Evolutionary conservation across 2,888 invertebrate species (phyloP), one percentile per base, ranked within the genome.

Genomic region (Cerastis rubricosa): DNA sequence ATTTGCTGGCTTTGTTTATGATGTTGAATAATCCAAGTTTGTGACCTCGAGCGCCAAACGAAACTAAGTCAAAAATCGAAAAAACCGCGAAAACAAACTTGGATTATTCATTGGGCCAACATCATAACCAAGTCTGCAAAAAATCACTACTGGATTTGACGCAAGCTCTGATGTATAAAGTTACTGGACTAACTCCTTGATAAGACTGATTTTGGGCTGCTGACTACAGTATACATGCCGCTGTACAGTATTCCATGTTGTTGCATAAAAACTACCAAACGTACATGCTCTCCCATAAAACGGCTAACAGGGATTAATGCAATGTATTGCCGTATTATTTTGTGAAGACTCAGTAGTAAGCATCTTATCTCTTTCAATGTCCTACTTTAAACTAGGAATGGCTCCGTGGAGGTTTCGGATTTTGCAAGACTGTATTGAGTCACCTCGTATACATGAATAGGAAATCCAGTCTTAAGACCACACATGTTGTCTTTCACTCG

Each of bases 361-460:
- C 12, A 40, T 49, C 22, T n/a, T 35, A n/a, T 63, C 19, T 49
- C 45, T 49, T 73, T 22, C 43, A 78, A 64, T 69, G 47, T 35
- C 47, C 22, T 63, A 49, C 35, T 66, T 63, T 45, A 67, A 57
- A 51, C 72, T 59, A 40, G 29, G 57, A 68, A 82, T 68, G 22
- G 9, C 43, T 57, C 57, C 57, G 25, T 51, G 22, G 51, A 67
- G 63, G 35, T 43, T 75, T 65, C 4, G 12, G 25, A 59, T 78
- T 43, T 75, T 43, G 5, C 61, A 0, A 25, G 9, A 64, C 63
- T n/a, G 43, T 8, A 61, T 75, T 77, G 66, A 71, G 54, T 72
- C 40, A 66, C 66, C 40, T 63, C 54, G 81, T 76, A 86, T 86
- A 85, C 65, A 85, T 85, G 80, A 78, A 87, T 87, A 74, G 57